Evolutionary conservation across 1,140 invertebrate species (phyloP), one percentile per base, ranked within the genome.

Genomic region (Psilanteris sp.): DNA sequence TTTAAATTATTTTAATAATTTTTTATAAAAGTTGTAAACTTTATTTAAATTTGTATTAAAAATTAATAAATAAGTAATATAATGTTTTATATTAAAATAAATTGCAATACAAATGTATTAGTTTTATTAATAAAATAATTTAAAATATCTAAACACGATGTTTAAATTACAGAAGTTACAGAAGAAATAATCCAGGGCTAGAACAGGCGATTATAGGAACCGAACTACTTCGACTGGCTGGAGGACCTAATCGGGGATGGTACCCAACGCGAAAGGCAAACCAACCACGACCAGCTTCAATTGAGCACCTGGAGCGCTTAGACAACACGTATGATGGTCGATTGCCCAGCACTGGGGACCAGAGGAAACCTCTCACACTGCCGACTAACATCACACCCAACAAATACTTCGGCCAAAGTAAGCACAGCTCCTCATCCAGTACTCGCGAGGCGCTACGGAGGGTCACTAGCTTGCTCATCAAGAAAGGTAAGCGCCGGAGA

Each of bases 391-490:
- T 96, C 76, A 95, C 94, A 55, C 92, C 92, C 73, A 91, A 91
- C 77, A 95, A 95, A 86, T 95, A 95, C 89, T 94, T 95, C 89
- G 93, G 94, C 81, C 94, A 94, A 89, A 89, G 87, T 88, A 89
- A 89, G 86, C 87, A 89, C 86, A 88, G 85, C 86, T 87, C 87
- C 77, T 82, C 86, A 77, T 89, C 87, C 80, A 95, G 93, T 67
- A 94, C 94, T 20, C 90, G 94, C 79, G 94, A 95, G 87, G 94
- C 94, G 31, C 89, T 96, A 57, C 90, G 94, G 81, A 91, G 94
- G 86, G 94, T 96, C 78, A 95, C 94, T 82, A 95, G 94, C 90
- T 92, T 96, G 87, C 91, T 96, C 84, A 96, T 96, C 87, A 91
- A 93, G 83, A 95, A 94, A 92, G 93, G 93, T 94, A 89, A 90